Base-by-base conservation (phyloP, 2,888 invertebrate species). In the Epirrita christyi region DNA sequence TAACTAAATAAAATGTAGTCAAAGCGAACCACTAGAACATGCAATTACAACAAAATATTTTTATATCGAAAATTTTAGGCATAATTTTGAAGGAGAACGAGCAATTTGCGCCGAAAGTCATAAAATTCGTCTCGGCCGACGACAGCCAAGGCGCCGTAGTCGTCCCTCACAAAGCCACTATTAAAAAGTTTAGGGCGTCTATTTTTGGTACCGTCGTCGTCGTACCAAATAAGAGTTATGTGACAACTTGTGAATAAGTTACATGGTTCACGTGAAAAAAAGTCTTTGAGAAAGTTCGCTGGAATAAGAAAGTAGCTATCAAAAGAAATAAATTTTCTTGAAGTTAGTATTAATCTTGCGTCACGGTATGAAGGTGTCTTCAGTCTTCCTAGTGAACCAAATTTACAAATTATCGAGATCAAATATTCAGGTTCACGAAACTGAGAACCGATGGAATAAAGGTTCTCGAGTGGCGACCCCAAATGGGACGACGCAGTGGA, bases 171-270 rank as follows among this genome's bases (percentile, higher is more conserved):
- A 80, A 74, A 75, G 67, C 77, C 77, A 80, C 83, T 86, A 87
- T 87, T 89, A 87, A 88, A 87, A 89, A 88, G 75, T 83, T 86
- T 81, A 82, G 84, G 84, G 82, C 73, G 76, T 83, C 85, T 89
- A 90, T 90, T 88, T 88, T 86, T 85, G 83, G 83, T 76, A 70
- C 73, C 75, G 77, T 56, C 75, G 76, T 55, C 75, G 57, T 61
- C 55, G 63, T 68, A 64, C 71, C 72, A 66, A 67, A 73, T 66
- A 77, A 79, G 73, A 76, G 61, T 78, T 81, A 85, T 80, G 82
- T 80, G 85, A 85, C 85, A 86, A 85, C 79, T 85, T 81, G 80
- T 80, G 77, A 76, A 69, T 73, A 70, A 75, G 58, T 71, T 69
- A 71, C 68, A 69, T 66, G 53, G 58, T 55, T 65, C 38, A 65